Evolutionary conservation across 2,888 invertebrate species (phyloP), one percentile per base, ranked within the genome.

Genomic region (Linnaemya tessellans): DNA sequence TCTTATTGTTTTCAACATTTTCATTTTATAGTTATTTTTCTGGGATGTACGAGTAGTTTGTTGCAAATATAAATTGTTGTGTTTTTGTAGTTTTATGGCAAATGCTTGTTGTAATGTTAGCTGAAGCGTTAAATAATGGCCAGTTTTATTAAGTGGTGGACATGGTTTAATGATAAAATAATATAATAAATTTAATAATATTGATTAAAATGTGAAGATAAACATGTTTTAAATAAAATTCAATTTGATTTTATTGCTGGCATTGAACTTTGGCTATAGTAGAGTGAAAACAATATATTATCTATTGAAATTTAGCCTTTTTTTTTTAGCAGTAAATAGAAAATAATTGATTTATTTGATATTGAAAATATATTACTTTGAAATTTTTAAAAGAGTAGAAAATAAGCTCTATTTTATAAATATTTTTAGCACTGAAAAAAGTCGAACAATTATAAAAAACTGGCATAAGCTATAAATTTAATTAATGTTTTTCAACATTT

Each of bases 121-220:
- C 77, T 82, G 77, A 82, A 82, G 82, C 82, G 82, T 77, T 77
- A 82, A 82, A 82, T 82, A 82, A 82, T 82, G 77, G 64, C 75
- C 82, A 77, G 56, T 77, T 82, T 82, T 82, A 82, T 82, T 82
- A 70, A 77, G 81, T 82, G 77, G 77, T 80, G 49, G 77, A 82
- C 49, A 77, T 58, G 58, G 77, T 82, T 82, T 77, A 82, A 82
- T 65, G 77, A 65, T 77, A 77, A 82, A 77, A 77, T 82, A 64
- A 77, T 71, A 58, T 65, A 71, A 82, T 82, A 82, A 82, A 82
- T 82, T 82, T 71, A 82, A 77, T 77, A 82, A 77, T 77, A 82
- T 82, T 82, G 77, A 77, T 82, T 77, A 64, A 70, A 82, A 56
- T 70, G 43, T 71, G 20, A 70, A 70, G 65, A 82, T 82, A 82